Base-by-base conservation (phyloP, 2,113 vertebrate genomes). In the Boulengeromyrus knoepffleri region DNA sequence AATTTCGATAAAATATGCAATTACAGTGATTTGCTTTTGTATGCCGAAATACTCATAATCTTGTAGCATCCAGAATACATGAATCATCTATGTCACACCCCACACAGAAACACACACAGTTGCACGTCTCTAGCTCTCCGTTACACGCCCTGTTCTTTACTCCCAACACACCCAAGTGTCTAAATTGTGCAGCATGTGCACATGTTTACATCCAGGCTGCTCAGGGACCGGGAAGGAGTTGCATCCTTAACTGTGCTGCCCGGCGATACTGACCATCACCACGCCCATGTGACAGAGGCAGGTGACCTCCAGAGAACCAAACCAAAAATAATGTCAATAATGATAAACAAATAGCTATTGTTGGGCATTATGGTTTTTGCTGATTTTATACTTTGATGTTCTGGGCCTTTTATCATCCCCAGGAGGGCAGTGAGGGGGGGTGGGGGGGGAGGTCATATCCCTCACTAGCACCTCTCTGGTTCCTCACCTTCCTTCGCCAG, bases 401-500 rank as follows among this genome's bases (percentile, higher is more conserved):
- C 42, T 85, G 74, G 36, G 31, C 0, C 36, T 39, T 19, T 39
- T 8, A 80, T 19, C 4, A 80, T 42, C 74, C 36, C 74, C 36
- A 13, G 36, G 74, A 70, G n/a, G 62, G 9, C n/a, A 3, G 9
- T n/a, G 62, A 10, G n/a, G 2, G 49, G 13, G 8, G 46, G 45
- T 6, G 7, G 3, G 53, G 5, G 17, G 52, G 1, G n/a, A 9
- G 31, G 85, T 95, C 88, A 94, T 15, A 88, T 87, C 89, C 90
- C 90, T 74, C 91, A 88, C 74, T 90, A 90, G 85, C 89, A 87
- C 88, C 91, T 89, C 90, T 90, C 92, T 3, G 46, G 70, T 87
- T 93, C 94, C 45, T 92, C 89, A 58, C 70, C 94, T 89, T 95
- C 93, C 39, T 95, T 95, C 87, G 95, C 93, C 92, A 27, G 88